Percentiles rank a stretch among this genome's conserved stretches.
Conservation (phyloP, 2,797 vertebrate genomes). For the Typhlichthys eigenmanni region DNA sequence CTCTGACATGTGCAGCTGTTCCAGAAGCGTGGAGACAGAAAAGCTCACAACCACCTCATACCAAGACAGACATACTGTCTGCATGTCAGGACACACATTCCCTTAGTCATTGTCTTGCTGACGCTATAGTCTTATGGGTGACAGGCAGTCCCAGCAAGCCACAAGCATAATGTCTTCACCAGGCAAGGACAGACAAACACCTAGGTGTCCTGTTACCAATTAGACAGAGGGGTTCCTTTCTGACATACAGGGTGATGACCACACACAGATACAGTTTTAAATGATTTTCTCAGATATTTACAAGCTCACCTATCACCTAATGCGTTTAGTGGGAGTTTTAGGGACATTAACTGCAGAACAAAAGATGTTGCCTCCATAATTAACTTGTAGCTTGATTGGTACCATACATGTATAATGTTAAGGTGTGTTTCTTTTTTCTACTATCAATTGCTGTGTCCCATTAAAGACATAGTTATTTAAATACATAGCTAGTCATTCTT, state of each 20-base stretch:
- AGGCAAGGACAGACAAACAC: slow-evolving; percentile 58
- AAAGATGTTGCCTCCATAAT: no score
- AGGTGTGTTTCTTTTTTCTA: no score
- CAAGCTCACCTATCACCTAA: slow-evolving; percentile 47
- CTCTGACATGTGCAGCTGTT: slow-evolving; percentile 1
- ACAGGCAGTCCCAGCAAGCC: slow-evolving; percentile 33
- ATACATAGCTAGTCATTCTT: no score
- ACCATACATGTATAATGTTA: no score
- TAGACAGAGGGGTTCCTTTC: slow-evolving; percentile 48
- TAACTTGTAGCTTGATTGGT: no score
- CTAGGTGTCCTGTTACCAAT: slow-evolving; percentile 71
- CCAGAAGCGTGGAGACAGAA: slow-evolving; percentile 7
- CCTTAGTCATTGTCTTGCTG: slow-evolving; percentile 10
- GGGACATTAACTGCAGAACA: no score
- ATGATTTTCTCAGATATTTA: slow-evolving; percentile 68
- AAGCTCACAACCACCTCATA: slow-evolving; percentile 3
- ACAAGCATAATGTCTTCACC: slow-evolving; percentile 64
- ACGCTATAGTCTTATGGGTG: slow-evolving; percentile 18
- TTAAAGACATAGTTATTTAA: no score
- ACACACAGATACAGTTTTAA: slow-evolving; percentile 62
- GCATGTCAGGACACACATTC: slow-evolving; percentile 17
- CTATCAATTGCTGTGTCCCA: no score
- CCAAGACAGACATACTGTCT: slow-evolving; percentile 4
- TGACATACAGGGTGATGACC: slow-evolving; percentile 54
- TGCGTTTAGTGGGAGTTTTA: no score